These are phyloP conservation scores for Drosophila rubida DNA, from an alignment of 2,888 invertebrate genomes.

Conservation along the genomic window DNA sequence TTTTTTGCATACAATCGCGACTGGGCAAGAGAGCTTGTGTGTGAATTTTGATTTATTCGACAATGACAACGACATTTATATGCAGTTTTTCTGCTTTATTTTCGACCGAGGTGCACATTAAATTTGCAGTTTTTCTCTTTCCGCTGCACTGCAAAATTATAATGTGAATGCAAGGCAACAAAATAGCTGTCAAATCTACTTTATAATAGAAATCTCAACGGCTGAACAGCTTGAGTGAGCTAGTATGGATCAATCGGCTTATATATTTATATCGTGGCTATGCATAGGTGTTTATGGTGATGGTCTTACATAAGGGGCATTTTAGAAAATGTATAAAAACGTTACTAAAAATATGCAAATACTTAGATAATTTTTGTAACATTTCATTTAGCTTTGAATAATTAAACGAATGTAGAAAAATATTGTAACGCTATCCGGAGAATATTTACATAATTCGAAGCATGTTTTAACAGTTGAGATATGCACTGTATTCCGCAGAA, in stretches of 20 bases:
- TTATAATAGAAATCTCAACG: constrained; percentile 11
- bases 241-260: neutral
- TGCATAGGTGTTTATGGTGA: neutral
- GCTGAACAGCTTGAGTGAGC: neutral
- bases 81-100: constrained; percentile 42
- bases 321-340: no score
- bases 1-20: constrained; percentile 75
- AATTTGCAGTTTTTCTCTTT: constrained; percentile 30
- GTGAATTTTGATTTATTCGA: constrained; percentile 72
- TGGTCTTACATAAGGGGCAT: no score
- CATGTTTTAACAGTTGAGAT: neutral
- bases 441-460: neutral
- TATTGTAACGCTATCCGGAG: no score
- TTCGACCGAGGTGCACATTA: constrained; percentile 35
- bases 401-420: no score
- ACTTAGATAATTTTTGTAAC: no score
- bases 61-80: constrained; percentile 60
- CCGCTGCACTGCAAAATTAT: constrained; percentile 6
- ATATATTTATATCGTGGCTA: neutral
- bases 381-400: no score
- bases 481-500: neutral
- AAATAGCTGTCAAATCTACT: constrained; percentile 31
- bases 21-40: constrained; percentile 40
- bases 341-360: no score
- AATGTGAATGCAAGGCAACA: constrained; percentile 15